Conservation (phyloP, 2,113 vertebrate genomes). For the Cynoglossus semilaevis region DNA sequence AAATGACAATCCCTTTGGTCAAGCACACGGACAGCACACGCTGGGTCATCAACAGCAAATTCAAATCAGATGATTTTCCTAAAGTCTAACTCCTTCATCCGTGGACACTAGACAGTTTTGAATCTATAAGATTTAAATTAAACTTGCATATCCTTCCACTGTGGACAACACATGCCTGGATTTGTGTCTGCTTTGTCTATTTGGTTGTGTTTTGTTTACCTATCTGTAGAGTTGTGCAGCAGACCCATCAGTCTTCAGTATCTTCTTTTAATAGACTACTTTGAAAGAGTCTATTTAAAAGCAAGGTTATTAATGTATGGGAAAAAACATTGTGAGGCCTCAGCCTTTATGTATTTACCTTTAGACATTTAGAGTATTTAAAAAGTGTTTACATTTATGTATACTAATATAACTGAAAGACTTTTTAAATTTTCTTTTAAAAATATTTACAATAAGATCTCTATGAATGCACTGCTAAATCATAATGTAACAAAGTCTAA, state of each 20-base stretch:
- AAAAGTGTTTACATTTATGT: too few species aligned
- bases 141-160: neutral
- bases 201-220: neutral
- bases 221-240: neutral
- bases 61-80: conserved; percentile 37
- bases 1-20: neutral
- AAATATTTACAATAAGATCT: too few species aligned
- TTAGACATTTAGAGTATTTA: too few species aligned
- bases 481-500: too few species aligned
- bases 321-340: too few species aligned
- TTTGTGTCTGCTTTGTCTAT: conserved; percentile 11
- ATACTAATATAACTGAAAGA: too few species aligned
- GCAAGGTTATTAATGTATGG: too few species aligned
- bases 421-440: too few species aligned
- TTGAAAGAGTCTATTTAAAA: too few species aligned
- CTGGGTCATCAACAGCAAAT: neutral
- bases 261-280: neutral
- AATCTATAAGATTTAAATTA: conserved; percentile 38
- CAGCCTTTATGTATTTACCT: too few species aligned
- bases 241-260: neutral
- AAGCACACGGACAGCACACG: neutral
- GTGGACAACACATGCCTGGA: neutral
- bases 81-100: conserved; percentile 21
- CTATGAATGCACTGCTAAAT: too few species aligned
- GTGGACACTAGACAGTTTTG: conserved; percentile 20